Conservation (phyloP, 2,888 invertebrate genomes). For the Xiphydria camelus region DNA sequence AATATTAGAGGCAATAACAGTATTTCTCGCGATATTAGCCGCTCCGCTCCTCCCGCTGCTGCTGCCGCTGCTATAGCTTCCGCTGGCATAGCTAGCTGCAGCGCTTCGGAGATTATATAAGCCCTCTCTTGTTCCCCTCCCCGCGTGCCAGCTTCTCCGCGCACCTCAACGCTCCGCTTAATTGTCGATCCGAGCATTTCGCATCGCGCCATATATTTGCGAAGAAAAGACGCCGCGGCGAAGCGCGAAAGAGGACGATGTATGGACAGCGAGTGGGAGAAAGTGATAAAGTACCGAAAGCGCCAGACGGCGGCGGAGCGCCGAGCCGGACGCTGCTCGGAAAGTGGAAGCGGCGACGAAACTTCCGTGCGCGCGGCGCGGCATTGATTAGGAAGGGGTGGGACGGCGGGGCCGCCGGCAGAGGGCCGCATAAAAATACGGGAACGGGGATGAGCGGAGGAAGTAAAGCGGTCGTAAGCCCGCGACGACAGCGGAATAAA, state of each 20-base stretch:
- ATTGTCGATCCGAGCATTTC: too few relatives aligned
- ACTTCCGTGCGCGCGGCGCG: background rate
- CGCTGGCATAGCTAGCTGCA: too few relatives aligned
- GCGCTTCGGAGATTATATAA: background rate
- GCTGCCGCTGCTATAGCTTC: background rate
- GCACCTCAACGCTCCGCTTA: too few relatives aligned
- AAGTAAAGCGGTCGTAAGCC: conserved; percentile 11
- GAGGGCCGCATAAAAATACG: conserved; percentile 2
- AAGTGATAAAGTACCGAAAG: too few relatives aligned
- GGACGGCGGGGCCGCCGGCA: background rate
- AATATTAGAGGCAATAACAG: conserved; percentile 47
- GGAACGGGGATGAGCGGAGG: background rate
- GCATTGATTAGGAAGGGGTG: background rate
- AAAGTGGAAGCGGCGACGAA: background rate
- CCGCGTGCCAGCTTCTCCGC: background rate
- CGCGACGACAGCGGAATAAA: conserved; percentile 12
- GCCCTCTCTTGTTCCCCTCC: background rate
- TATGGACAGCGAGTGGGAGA: too few relatives aligned
- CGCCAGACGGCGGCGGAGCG: too few relatives aligned
- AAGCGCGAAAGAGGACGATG: too few relatives aligned
- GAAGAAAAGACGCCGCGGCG: too few relatives aligned
- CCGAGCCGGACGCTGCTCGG: too few relatives aligned
- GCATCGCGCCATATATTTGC: too few relatives aligned
- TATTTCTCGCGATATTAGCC: conserved; percentile 52
- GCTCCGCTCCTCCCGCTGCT: conserved; percentile 14